Conservation (phyloP, 1,140 invertebrate species). For the Drosophila repleta region DNA sequence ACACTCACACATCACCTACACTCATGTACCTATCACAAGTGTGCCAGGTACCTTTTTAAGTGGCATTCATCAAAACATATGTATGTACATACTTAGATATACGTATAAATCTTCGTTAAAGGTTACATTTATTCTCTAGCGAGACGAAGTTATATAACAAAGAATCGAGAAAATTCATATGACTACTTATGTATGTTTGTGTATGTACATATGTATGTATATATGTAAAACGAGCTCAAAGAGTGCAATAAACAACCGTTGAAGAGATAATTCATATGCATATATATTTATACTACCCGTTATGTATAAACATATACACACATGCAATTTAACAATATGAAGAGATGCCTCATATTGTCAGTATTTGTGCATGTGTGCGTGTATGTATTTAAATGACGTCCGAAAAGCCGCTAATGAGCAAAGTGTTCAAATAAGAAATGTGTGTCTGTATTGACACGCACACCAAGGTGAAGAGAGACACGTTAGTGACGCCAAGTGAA, state of each 20-base stretch:
- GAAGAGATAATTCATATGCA: slow-evolving; percentile 31
- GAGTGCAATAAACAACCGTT: slow-evolving; percentile 28
- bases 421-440: slow-evolving; percentile 33
- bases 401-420: slow-evolving; percentile 72
- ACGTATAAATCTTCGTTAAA: not conserved
- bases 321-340: slow-evolving; percentile 1
- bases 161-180: slow-evolving; percentile 2
- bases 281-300: slow-evolving; percentile 1
- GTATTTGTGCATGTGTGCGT: not conserved
- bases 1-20: not conserved
- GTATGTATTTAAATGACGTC: slow-evolving; percentile 47
- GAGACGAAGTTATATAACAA: slow-evolving; percentile 11
- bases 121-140: not conserved
- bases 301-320: slow-evolving; percentile 10
- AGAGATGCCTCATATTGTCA: not conserved
- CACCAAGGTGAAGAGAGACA: slow-evolving; percentile 31
- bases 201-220: slow-evolving; percentile 2
- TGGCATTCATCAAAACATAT: slow-evolving; percentile 3
- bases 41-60: slow-evolving; percentile 2
- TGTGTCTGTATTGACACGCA: slow-evolving; percentile 29
- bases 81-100: not conserved
- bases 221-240: slow-evolving; percentile 20
- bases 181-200: slow-evolving; percentile 7
- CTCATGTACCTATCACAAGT: not conserved
- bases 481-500: slow-evolving; percentile 17